Base-by-base conservation (phyloP, 2,888 invertebrate species). In the Plebejus argus region DNA sequence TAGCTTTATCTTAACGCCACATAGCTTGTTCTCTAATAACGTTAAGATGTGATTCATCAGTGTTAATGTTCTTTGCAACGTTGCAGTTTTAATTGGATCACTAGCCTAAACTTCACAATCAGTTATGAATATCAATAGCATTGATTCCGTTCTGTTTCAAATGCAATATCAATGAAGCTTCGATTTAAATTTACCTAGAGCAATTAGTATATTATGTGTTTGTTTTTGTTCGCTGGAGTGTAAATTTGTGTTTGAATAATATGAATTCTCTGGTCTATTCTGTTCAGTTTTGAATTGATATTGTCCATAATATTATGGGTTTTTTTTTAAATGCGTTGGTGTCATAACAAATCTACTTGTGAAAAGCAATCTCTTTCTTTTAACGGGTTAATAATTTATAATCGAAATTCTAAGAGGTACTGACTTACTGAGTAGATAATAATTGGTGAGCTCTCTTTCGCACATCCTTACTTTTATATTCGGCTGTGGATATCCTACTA, bases 1-100 rank as follows among this genome's bases (percentile, higher is more conserved):
- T 86, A 84, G 88, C 89, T 91, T 86, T 81, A 80, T 76, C 71
- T 81, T 61, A 58, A 20, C 58, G 23, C 61, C 61, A 61, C 23
- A 61, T 8, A 12, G 61, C 23, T 61, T 61, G 10, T 61, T 61
- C 10, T 10, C 23, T 20, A 20, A 10, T n/a, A 49, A 15, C 49
- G 49, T 15, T 49, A 49, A 2, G 12, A 12, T 10, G 12, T 49
- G 12, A 28, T 28, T 28, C 2, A 10, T 12, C 3, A 15, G 49
- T 12, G 15, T 39, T 39, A 28, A 28, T 1, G 3, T 4, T 53
- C 18, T 18, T 18, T 53, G 20, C 20, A n/a, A n/a, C 20, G 5
- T 8, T 58, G 58, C 58, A 58, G 20, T 58, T n/a, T 58, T 4
- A 53, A 58, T 58, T 20, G 20, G 3, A 58, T 20, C 58, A 0